Percentiles rank a stretch among this genome's conserved stretches.
Conservation (phyloP, 2,888 invertebrate genomes). For the Camptogramma bilineatum region DNA sequence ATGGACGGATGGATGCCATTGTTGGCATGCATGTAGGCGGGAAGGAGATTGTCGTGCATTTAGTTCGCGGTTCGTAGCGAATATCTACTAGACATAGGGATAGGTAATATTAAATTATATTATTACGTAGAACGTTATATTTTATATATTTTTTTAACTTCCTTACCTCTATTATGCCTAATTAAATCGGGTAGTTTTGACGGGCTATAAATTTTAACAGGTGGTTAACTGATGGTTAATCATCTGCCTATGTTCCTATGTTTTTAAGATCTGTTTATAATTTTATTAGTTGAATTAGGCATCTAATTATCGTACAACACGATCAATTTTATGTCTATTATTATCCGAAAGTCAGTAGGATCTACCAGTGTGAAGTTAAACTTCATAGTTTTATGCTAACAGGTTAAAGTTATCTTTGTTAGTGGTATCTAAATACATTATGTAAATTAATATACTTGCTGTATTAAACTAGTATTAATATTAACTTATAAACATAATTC, state of each 20-base stretch:
- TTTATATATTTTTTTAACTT: constrained; percentile 43
- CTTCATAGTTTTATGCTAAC: constrained; percentile 61
- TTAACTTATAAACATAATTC: constrained; percentile 62
- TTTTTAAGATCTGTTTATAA: neutral
- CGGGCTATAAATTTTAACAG: constrained; percentile 9
- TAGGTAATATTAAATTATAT: constrained; percentile 52
- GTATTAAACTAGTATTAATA: constrained; percentile 76
- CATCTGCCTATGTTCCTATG: neutral
- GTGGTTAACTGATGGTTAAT: neutral
- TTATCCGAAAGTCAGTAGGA: constrained; percentile 48
- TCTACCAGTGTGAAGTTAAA: constrained; percentile 67
- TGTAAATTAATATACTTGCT: constrained; percentile 72
- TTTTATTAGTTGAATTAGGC: neutral
- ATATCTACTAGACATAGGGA: constrained; percentile 65
- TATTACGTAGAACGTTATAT: constrained; percentile 45
- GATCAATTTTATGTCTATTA: constrained; percentile 40
- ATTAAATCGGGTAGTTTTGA: constrained; percentile 30
- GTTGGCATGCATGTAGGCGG: constrained; percentile 57
- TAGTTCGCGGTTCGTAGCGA: constrained; percentile 77
- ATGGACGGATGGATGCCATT: constrained; percentile 54
- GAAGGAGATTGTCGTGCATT: constrained; percentile 72
- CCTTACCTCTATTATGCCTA: constrained; percentile 60
- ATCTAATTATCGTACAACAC: constrained; percentile 1
- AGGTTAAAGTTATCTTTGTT: constrained; percentile 10
- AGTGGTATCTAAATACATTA: constrained; percentile 41